Conservation (phyloP, 2,113 vertebrate species). For the Callithrix jacchus region DNA sequence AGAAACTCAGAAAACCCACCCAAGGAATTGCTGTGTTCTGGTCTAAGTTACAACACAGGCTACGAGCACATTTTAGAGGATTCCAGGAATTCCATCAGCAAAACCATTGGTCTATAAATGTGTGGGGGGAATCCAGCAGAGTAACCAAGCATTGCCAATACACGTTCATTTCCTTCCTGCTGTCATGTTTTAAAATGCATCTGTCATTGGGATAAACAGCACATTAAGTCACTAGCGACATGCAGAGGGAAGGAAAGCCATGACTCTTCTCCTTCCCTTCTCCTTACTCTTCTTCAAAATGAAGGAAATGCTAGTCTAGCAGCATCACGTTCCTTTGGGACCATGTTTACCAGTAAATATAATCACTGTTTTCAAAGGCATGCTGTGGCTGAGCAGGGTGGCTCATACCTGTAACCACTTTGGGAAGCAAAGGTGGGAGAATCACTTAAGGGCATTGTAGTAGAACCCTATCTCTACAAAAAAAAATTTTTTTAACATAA, state of each 20-base stretch:
- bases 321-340: not conserved
- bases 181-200: not conserved
- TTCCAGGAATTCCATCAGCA: not conserved
- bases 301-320: not conserved
- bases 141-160: not conserved
- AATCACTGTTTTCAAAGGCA: not conserved
- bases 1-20: not conserved
- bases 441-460: too few relatives aligned
- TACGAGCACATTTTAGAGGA: not conserved
- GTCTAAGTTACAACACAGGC: not conserved
- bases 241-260: not conserved
- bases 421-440: too few relatives aligned
- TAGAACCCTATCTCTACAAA: too few relatives aligned
- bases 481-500: too few relatives aligned
- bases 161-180: not conserved
- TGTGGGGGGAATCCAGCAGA: not conserved
- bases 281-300: not conserved
- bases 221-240: not conserved
- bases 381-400: too few relatives aligned
- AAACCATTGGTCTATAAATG: not conserved
- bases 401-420: too few relatives aligned
- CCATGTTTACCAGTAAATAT: not conserved
- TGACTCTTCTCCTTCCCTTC: not conserved
- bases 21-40: not conserved
- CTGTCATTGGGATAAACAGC: not conserved